These are phyloP conservation scores for Taurulus bubalis DNA, from an alignment of 2,113 vertebrate genomes.

Conservation along the genomic window DNA sequence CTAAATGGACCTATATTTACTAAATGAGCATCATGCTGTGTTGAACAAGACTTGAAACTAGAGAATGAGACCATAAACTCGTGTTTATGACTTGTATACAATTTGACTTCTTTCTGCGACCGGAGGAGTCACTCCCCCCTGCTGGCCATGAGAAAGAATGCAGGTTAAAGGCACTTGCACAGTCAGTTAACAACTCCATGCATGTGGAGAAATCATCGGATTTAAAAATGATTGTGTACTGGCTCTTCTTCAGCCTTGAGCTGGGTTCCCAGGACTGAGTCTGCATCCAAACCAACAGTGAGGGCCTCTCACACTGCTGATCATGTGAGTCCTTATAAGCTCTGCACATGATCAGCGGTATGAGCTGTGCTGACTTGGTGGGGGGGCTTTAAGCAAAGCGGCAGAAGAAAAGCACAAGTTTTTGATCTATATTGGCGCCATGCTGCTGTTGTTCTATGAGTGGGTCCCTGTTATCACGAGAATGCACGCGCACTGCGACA, in stretches of 20 bases:
- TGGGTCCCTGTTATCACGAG: neutral
- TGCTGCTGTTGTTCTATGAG: neutral
- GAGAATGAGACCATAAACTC: too few relatives aligned
- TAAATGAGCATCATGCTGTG: too few relatives aligned
- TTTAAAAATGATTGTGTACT: slow-evolving; percentile 26
- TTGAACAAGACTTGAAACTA: too few relatives aligned
- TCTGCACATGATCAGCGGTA: neutral
- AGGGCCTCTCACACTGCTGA: slow-evolving; percentile 5
- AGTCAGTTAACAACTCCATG: slow-evolving; percentile 5
- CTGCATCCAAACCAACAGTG: neutral
- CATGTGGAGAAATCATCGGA: neutral
- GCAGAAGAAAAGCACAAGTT: neutral
- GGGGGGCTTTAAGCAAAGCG: neutral
- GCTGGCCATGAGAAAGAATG: too few relatives aligned
- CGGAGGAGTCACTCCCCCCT: neutral
- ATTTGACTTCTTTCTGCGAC: neutral
- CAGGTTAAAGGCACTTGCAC: too few relatives aligned
- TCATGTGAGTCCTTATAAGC: slow-evolving; percentile 4
- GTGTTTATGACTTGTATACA: neutral
- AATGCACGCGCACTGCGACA: neutral
- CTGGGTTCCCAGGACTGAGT: neutral
- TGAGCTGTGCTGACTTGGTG: neutral
- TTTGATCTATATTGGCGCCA: neutral
- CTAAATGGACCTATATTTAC: too few relatives aligned
- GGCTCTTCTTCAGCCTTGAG: slow-evolving; percentile 11